A percentile compares a stretch with the other conserved stretches of the same genome.
These are phyloP conservation scores for Eumeta japonica DNA, from an alignment of 1,140 invertebrate species.

Conservation along the genomic window DNA sequence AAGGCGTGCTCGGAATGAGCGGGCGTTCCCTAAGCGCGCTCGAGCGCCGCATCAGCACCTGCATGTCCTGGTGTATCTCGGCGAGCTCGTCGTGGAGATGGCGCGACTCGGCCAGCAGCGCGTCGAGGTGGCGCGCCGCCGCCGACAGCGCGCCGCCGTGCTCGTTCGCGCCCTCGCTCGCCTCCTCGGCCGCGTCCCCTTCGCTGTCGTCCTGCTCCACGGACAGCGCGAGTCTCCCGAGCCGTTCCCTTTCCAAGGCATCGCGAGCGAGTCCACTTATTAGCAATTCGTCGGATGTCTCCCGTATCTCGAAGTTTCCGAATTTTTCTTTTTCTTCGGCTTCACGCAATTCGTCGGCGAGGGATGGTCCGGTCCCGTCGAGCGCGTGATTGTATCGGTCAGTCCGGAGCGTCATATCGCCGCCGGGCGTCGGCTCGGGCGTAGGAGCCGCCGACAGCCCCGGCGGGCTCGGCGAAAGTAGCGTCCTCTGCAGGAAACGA, in stretches of 20 bases:
- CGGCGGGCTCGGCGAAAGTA: constrained; percentile 25
- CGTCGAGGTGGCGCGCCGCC: constrained; percentile 40
- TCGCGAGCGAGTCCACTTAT: constrained; percentile 26
- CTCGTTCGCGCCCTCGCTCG: constrained; percentile 1
- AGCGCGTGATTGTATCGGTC: no score
- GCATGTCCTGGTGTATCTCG: constrained; percentile 51
- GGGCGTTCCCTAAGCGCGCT: not conserved
- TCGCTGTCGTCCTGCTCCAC: constrained; percentile 46
- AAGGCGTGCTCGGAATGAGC: not conserved
- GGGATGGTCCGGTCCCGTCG: constrained; percentile 22
- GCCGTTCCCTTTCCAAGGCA: constrained; percentile 38
- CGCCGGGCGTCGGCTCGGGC: constrained; percentile 11
- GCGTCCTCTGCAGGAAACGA: constrained; percentile 32
- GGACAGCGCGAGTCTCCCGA: constrained; percentile 45
- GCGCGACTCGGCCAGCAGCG: constrained; percentile 46
- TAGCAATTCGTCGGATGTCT: constrained; percentile 27
- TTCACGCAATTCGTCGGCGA: constrained; percentile 44
- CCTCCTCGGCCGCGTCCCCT: constrained; percentile 21
- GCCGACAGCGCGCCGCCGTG: constrained; percentile 21
- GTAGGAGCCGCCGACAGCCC: constrained; percentile 12
- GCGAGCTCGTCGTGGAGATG: constrained; percentile 46
- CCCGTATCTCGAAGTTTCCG: constrained; percentile 22
- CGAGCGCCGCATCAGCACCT: constrained; percentile 52
- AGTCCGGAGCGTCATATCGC: not conserved
- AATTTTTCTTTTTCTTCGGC: constrained; percentile 36